phyloP scores from a whole-genome alignment of 2,113 vertebrate genomes.

The Campylorhamphus procurvoides region DNA sequence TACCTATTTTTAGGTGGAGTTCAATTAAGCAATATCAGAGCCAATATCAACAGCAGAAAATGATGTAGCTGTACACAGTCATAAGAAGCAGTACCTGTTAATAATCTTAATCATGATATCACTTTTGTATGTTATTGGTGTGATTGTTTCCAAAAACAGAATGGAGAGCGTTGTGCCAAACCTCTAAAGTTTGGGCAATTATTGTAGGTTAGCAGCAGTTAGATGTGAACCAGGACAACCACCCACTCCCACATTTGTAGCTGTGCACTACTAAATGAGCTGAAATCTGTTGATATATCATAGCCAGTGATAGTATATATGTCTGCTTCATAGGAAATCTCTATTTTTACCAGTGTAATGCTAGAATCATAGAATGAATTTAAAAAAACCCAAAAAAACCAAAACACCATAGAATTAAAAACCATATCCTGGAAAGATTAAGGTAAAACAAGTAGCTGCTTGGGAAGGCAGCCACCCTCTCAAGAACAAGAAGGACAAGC shows the following conservation, averaged over 20 bases:
- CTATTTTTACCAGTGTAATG: neutral
- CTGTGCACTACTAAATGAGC: conserved; percentile 39
- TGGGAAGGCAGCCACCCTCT: neutral
- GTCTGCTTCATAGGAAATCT: neutral
- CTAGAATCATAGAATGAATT: neutral
- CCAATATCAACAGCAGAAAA: neutral
- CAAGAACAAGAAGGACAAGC: neutral
- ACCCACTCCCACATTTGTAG: conserved; percentile 38
- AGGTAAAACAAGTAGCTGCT: neutral
- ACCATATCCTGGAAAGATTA: neutral
- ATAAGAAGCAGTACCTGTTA: neutral
- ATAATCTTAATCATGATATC: neutral
- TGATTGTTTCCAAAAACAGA: conserved; percentile 1
- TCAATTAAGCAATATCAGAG: neutral
- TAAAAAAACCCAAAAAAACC: neutral
- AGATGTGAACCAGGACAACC: conserved; percentile 32
- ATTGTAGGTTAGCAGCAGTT: conserved; percentile 28
- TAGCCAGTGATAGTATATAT: conserved; percentile 5
- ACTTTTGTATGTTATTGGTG: neutral
- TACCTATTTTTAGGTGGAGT: neutral
- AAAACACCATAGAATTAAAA: neutral
- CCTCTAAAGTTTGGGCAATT: neutral
- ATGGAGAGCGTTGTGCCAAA: conserved; percentile 10
- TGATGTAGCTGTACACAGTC: neutral
- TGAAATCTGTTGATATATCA: neutral